Base-by-base conservation (phyloP, 2,113 vertebrate genomes). In the Poeciliopsis retropinna region DNA sequence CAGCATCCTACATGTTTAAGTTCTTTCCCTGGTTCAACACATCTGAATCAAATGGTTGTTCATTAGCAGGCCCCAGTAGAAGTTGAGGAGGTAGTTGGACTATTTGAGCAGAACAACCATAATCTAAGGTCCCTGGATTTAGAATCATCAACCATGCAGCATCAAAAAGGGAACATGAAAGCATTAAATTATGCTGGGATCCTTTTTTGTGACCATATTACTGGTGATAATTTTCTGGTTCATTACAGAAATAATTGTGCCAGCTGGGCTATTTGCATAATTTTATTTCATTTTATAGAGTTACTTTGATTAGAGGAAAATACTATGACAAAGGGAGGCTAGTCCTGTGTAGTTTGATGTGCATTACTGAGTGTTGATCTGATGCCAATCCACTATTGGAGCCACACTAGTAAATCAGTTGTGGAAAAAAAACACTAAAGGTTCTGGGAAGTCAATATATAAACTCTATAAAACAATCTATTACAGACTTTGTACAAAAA, bases 281-380 rank as follows among this genome's bases (percentile, higher is more conserved):
- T 79, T 44, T 80, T 61, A 51, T 32, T 29, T 54, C 39, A 66
- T 73, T 41, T 73, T 44, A 63, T 9, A 27, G 0, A 75, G 67
- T 25, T 65, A 67, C 79, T 27, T 30, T 37, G 75, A 76, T 63
- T 68, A 29, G 60, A 73, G 76, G 69, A 51, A 61, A 75, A 82
- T n/a, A 54, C 57, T 72, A 64, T 84, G 80, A 84, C 62, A 79
- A 82, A 86, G 82, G 32, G 77, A 32, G 66, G 66, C 37, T 77
- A 64, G 81, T 84, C 68, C 67, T 57, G 15, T 15, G 61, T 17
- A 9, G 57, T 27, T 47, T 62, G 30, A 69, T 68, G 57, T 32
- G 71, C 67, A 41, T 73, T 82, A 86, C 75, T 57, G 71, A 72
- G 79, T 73, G 78, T 64, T 84, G 82, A 88, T 83, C 75, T 75